Base-by-base conservation (phyloP, 2,888 invertebrate genomes). In the Andrena trimmerana region DNA sequence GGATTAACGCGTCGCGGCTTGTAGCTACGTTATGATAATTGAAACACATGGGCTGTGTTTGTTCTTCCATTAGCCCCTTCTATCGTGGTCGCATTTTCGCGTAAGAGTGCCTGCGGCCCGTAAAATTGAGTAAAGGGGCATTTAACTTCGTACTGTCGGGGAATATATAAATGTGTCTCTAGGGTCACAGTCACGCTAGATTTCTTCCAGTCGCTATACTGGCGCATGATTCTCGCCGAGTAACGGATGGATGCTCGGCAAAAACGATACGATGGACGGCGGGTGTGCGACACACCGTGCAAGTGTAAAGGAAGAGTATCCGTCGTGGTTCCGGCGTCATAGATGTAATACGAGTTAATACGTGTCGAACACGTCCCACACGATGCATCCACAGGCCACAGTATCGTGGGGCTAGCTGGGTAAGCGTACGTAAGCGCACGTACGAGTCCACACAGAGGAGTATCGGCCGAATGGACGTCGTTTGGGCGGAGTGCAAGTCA, bases 401-500 rank as follows among this genome's bases (percentile, higher is more conserved):
- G 86, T 80, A 76, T 85, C 78, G 68, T 62, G 50, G 8, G 52
- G 42, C 65, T 60, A 50, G 52, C 5, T 57, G 8, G 60, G 69
- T 62, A 27, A 59, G 50, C 59, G 74, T 27, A 65, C 73, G 63
- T 71, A 76, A 33, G 67, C 71, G 63, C 62, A 29, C 74, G 73
- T 71, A 69, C 63, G 72, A 77, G 73, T 75, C 20, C 57, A 57
- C 67, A 60, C 42, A 52, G 69, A 73, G 65, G 57, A 36, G 59
- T 65, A 65, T 60, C 24, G 83, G 77, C 54, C 80, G 85, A 85
- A 85, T 81, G 83, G 87, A 86, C 89, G 86, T 62, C 81, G 81
- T 86, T 79, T 89, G 88, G 88, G 89, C 88, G 87, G 88, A 67
- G 89, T 83, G 48, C 82, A 85, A 90, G 90, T 92, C 92, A 92